Base-by-base conservation (phyloP, 1,140 invertebrate genomes). In the Subanguina moxae region DNA sequence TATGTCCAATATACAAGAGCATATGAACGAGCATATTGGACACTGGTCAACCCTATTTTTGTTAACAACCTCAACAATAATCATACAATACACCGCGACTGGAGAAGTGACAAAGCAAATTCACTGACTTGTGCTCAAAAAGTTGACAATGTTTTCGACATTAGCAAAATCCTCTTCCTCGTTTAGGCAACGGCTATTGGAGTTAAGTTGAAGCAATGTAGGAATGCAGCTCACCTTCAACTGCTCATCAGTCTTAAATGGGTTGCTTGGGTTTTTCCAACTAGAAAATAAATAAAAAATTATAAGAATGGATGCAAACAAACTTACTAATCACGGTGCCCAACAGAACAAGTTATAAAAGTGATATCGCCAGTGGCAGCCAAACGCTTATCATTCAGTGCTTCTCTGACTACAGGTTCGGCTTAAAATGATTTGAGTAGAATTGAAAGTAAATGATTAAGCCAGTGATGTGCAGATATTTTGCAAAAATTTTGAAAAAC, bases 241-340 rank as follows among this genome's bases (percentile, higher is more conserved):
- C 5, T 75, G 64, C n/a, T 69, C 57, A 43, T 83, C 82, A 56
- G 74, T 84, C n/a, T 83, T 72, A 71, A 84, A 84, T 5, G 72
- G 69, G 71, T 82, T 83, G 11, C 73, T 62, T 0, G 62, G 65
- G 62, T 82, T 75, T 57, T 82, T 82, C 80, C 80, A 82, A n/a
- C 27, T 59, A 56, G 23, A 61, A 45, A 45, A 45, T 45, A 45
- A 45, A 45, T 45, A 45, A 13, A 45, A 45, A 11, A 45, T 45
- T 13, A 13, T 45, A 11, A 11, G n/a, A 45, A 45, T 45, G 11
- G 11, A 13, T 45, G 11, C n/a, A 52, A 25, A 52, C 3, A 52
- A 21, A 52, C n/a, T 52, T 8, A 52, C 23, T 52, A 21, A 19
- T 52, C 48, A 52, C 23, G n/a, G 8, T 5, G 23, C 17, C 48